These are phyloP conservation scores for Drosophila varians DNA, from an alignment of 1,140 invertebrate genomes.

Conservation along the genomic window DNA sequence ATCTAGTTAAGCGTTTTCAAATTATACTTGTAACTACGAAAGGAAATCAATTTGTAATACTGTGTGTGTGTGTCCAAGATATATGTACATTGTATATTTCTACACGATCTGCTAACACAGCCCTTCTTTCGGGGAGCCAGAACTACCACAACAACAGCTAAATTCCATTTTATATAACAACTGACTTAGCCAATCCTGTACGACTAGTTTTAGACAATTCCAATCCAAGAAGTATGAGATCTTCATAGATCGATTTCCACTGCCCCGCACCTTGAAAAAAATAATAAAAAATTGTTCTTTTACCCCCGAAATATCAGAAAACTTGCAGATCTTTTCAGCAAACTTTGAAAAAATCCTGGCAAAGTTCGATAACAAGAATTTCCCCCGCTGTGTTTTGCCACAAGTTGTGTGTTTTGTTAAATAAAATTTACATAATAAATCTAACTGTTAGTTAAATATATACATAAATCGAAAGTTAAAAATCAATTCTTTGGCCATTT, in stretches of 20 bases:
- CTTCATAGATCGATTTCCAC: conserved; percentile 35
- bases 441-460: conserved; percentile 29
- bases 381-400: conserved; percentile 50
- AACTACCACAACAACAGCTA: conserved; percentile 14
- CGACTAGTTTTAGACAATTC: conserved; percentile 18
- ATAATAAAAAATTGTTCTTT: conserved; percentile 20
- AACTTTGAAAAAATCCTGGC: conserved; percentile 55
- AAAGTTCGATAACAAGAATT: conserved; percentile 33
- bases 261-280: conserved; percentile 37
- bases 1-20: conserved; percentile 37
- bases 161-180: conserved; percentile 40
- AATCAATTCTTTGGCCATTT: conserved; percentile 45
- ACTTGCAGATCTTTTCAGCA: conserved; percentile 63
- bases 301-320: conserved; percentile 1
- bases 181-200: conserved; percentile 2
- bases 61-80: conserved; percentile 58
- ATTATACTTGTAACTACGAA: conserved; percentile 35
- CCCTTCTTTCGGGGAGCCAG: conserved; percentile 19
- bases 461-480: conserved; percentile 12
- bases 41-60: conserved; percentile 35
- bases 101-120: conserved; percentile 36
- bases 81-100: conserved; percentile 52
- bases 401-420: conserved; percentile 50
- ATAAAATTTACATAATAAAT: conserved; percentile 54
- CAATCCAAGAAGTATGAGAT: conserved; percentile 12